phyloP scores from a whole-genome alignment of 2,797 vertebrate species.

The Galago senegalensis region DNA sequence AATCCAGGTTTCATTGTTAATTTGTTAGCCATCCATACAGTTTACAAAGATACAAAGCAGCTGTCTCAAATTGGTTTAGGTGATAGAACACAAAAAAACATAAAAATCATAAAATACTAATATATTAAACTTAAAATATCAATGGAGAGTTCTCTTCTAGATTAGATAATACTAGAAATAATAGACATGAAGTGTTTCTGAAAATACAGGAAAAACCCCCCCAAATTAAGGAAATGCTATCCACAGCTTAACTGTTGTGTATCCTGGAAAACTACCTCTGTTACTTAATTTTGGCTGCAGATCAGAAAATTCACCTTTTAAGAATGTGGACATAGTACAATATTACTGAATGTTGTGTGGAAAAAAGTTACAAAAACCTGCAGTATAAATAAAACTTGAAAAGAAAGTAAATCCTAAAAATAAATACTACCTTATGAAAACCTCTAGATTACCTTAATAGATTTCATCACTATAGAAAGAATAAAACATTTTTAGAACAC shows the following conservation, averaged over 20 bases:
- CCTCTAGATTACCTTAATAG: neutral
- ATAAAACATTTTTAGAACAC: conserved; percentile 2
- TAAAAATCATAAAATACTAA: conserved; percentile 7
- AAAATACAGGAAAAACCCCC: neutral
- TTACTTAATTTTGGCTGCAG: neutral
- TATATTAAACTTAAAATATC: too few relatives aligned
- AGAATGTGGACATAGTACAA: neutral
- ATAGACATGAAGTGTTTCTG: neutral
- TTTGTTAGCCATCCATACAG: neutral
- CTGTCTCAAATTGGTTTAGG: neutral
- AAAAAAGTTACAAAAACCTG: neutral
- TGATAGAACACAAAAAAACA: conserved; percentile 2
- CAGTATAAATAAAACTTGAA: neutral
- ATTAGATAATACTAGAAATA: conserved; percentile 10
- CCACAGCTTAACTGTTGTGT: neutral
- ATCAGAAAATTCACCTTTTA: neutral
- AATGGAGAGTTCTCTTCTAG: neutral
- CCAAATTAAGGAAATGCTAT: conserved; percentile 26
- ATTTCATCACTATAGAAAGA: neutral
- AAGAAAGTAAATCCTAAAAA: neutral
- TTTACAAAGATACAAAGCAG: neutral
- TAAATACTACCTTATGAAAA: neutral
- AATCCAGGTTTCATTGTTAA: neutral
- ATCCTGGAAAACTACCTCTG: neutral
- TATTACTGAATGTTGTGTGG: neutral